Conservation (phyloP, 2,797 vertebrate species). For the Enteromius fasciolatus region DNA sequence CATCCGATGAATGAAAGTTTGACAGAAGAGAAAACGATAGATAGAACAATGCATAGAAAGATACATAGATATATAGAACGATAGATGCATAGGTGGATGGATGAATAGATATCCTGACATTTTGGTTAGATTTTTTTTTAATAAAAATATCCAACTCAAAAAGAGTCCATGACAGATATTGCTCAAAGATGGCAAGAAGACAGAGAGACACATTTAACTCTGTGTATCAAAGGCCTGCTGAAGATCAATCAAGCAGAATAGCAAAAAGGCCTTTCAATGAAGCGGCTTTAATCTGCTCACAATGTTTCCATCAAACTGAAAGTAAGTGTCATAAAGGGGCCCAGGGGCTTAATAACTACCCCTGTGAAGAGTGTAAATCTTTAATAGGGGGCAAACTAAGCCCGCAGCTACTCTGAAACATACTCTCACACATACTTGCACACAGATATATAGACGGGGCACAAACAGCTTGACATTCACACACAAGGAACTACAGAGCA, state of each 20-base stretch:
- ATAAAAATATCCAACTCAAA: neutral
- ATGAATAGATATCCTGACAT: no score
- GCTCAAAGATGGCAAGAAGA: slow-evolving; percentile 29
- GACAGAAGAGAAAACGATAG: neutral
- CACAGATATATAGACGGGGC: slow-evolving; percentile 41
- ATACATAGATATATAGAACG: rapidly evolving
- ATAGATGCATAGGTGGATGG: neutral
- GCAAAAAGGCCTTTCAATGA: slow-evolving; percentile 73
- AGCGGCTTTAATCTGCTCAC: slow-evolving; percentile 75
- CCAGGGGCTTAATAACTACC: slow-evolving; percentile 72
- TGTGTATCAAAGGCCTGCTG: slow-evolving; percentile 54
- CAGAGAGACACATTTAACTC: slow-evolving; percentile 44
- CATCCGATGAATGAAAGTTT: neutral
- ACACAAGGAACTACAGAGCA: slow-evolving; percentile 35
- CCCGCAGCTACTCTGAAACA: slow-evolving; percentile 52
- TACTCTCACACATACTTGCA: slow-evolving; percentile 43
- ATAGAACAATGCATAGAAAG: no score
- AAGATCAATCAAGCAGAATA: slow-evolving; percentile 73
- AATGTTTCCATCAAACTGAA: slow-evolving; percentile 75
- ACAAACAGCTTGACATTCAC: slow-evolving; percentile 18
- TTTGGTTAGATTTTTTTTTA: neutral
- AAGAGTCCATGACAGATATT: neutral
- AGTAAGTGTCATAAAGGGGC: slow-evolving; percentile 68
- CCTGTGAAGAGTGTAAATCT: slow-evolving; percentile 71
- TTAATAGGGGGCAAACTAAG: slow-evolving; percentile 74